Conservation (phyloP, 2,888 invertebrate species). For the Corbicula japonica region DNA sequence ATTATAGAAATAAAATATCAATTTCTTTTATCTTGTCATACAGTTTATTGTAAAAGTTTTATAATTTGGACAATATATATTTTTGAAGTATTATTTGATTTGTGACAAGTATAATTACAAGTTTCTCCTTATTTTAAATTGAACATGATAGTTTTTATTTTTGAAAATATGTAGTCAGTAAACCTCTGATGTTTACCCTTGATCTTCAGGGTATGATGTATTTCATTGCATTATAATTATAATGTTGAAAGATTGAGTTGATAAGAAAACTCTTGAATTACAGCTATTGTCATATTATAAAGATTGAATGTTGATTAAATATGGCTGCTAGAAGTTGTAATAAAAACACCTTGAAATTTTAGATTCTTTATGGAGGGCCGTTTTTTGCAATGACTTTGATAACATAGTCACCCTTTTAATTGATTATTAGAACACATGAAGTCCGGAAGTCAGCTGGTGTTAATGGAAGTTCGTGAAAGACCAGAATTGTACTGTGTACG, state of each 20-base stretch:
- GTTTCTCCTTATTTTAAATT: constrained; percentile 1
- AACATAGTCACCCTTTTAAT: constrained; percentile 21
- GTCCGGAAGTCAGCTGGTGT: neutral
- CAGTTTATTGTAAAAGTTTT: too few species aligned
- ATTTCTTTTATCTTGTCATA: too few species aligned
- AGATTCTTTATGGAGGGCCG: neutral
- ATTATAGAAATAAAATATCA: too few species aligned
- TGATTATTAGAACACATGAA: neutral
- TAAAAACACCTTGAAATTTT: neutral
- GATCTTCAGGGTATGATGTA: constrained; percentile 16
- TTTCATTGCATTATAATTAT: constrained; percentile 49
- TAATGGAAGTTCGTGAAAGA: too few species aligned
- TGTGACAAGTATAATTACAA: too few species aligned
- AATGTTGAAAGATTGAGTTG: constrained; percentile 17
- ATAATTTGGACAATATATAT: too few species aligned
- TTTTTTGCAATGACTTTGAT: constrained; percentile 10
- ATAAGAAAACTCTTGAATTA: constrained; percentile 17
- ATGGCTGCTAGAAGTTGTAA: neutral
- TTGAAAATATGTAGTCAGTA: too few species aligned
- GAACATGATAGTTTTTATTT: neutral
- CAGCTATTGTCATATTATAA: neutral
- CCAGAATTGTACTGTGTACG: too few species aligned
- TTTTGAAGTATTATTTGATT: too few species aligned
- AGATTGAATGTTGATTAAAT: neutral
- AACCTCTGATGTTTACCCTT: too few species aligned